Evolutionary conservation across 1,140 invertebrate genomes (phyloP).

Genomic region (Paralvinella palmiformis): DNA sequence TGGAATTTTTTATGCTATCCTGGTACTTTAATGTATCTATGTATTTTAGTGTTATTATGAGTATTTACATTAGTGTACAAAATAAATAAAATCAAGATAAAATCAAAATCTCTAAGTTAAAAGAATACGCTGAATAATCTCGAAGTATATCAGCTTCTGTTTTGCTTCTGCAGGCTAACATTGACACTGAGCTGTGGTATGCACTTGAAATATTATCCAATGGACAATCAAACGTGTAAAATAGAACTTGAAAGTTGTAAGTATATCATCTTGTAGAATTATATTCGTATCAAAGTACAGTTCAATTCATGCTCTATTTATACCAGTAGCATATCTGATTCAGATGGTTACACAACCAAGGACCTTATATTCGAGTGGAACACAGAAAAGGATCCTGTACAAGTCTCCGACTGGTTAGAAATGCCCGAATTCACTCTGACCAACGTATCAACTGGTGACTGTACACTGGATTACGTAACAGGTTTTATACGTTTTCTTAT

Average conservation of each 20-base stretch:
- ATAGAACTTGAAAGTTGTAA: slow-evolving; percentile 20
- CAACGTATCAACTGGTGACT: not conserved
- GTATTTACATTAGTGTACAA: too few relatives aligned
- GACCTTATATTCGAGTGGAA: not conserved
- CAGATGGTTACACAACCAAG: not conserved
- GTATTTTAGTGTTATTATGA: too few relatives aligned
- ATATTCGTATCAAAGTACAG: not conserved
- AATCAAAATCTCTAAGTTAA: too few relatives aligned
- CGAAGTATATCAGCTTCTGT: not conserved
- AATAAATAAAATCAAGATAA: too few relatives aligned
- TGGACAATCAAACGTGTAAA: slow-evolving; percentile 21
- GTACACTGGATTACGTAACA: not conserved
- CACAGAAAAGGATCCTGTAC: too few relatives aligned
- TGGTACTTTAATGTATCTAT: too few relatives aligned
- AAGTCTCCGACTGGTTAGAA: not conserved
- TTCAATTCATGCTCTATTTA: not conserved
- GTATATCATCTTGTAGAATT: not conserved
- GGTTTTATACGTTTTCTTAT: not conserved
- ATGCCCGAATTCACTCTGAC: not conserved
- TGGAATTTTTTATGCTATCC: too few relatives aligned
- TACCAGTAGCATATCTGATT: not conserved
- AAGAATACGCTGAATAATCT: too few relatives aligned
- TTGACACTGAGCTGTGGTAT: slow-evolving; percentile 17
- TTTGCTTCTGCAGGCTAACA: slow-evolving; percentile 10
- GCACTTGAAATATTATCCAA: slow-evolving; percentile 18